Evolutionary conservation across 2,113 vertebrate species (phyloP).

Genomic region (Copsychus sechellarum): DNA sequence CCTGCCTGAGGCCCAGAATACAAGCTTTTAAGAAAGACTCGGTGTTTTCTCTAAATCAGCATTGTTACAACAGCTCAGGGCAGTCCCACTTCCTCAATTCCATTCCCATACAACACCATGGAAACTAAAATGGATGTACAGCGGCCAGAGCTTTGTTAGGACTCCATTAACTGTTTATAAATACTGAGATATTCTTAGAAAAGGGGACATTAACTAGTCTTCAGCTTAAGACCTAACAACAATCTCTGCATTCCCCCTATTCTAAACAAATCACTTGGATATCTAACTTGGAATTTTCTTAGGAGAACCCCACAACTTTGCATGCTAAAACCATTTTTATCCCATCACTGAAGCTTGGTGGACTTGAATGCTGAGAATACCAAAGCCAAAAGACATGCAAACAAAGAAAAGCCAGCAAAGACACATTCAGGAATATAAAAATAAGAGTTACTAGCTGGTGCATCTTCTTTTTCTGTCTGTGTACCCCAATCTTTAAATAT

Average conservation of each 20-base stretch:
- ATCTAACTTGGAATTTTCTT: not conserved
- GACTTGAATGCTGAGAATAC: not conserved
- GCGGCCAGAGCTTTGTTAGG: not conserved
- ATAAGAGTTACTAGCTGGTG: slow-evolving; percentile 65
- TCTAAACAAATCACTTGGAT: not conserved
- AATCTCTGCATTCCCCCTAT: not conserved
- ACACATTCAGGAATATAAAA: not conserved
- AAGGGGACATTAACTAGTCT: not conserved
- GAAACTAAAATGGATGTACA: not conserved
- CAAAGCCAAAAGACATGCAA: not conserved
- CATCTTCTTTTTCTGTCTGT: slow-evolving; percentile 74
- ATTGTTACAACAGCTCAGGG: not conserved
- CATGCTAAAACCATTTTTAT: not conserved
- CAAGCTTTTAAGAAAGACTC: not conserved
- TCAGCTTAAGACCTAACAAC: not conserved
- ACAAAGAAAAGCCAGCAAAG: not conserved
- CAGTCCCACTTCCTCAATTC: not conserved
- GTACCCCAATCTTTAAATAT: slow-evolving; percentile 83
- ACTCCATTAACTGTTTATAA: slow-evolving; percentile 32
- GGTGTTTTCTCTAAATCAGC: not conserved
- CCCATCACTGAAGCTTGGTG: not conserved
- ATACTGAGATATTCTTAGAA: slow-evolving; percentile 36
- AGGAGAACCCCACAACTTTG: not conserved
- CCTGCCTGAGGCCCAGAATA: not conserved
- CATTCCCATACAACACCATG: not conserved